phyloP scores from a whole-genome alignment of 2,113 vertebrate genomes.

The Myrmophylax atrothorax region DNA sequence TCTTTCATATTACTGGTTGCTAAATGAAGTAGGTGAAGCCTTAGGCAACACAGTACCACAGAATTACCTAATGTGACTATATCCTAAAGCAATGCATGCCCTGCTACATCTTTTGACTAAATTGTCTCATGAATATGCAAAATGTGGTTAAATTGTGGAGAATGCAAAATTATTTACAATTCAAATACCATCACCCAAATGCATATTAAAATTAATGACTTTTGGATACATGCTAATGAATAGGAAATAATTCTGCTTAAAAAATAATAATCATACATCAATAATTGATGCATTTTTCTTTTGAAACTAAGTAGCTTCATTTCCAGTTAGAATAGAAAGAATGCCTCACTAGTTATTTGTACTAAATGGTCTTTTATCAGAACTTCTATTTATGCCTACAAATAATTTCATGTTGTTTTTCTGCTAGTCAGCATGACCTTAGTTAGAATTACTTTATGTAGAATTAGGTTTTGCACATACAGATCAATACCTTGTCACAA shows the following conservation, averaged over 20 bases:
- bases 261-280: constrained; percentile 51
- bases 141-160: constrained; percentile 33
- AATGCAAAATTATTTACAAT: constrained; percentile 62
- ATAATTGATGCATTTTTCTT: constrained; percentile 62
- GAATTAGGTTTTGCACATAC: neutral
- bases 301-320: constrained; percentile 55
- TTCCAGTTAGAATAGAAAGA: constrained; percentile 28
- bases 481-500: neutral
- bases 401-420: neutral
- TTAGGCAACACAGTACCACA: neutral
- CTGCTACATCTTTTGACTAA: constrained; percentile 43
- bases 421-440: neutral
- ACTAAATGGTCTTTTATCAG: constrained; percentile 55
- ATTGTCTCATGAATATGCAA: constrained; percentile 65
- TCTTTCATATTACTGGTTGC: neutral
- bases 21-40: constrained; percentile 13
- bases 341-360: constrained; percentile 11
- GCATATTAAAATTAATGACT: constrained; percentile 71
- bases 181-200: constrained; percentile 66
- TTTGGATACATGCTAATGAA: constrained; percentile 62
- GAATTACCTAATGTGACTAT: neutral
- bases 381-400: neutral
- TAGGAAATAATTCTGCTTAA: constrained; percentile 55
- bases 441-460: neutral
- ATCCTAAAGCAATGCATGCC: neutral